Percentiles rank a stretch among this genome's conserved stretches.
Evolutionary conservation across 2,797 vertebrate species (phyloP).

Genomic region (Rhinatrema bivittatum): DNA sequence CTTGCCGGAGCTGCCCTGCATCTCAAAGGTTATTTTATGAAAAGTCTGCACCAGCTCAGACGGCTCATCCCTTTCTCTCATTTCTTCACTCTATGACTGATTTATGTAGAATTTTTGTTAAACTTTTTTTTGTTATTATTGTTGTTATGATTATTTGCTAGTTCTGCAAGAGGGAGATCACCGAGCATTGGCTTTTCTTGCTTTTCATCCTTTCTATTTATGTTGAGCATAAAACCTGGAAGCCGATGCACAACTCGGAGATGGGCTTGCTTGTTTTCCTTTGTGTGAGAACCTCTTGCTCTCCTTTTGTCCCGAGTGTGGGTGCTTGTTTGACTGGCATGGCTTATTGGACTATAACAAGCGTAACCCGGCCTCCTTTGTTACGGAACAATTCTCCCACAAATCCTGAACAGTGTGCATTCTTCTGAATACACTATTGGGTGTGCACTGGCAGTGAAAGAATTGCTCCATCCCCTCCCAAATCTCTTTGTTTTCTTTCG

Average conservation of each 20-base stretch:
- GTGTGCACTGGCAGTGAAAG: constrained; percentile 91
- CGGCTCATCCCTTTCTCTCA: constrained; percentile 1
- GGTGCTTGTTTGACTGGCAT: constrained; percentile 98
- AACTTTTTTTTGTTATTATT: neutral
- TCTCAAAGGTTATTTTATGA: constrained; percentile 5
- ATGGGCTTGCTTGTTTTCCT: constrained; percentile 99
- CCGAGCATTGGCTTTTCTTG: constrained; percentile 75
- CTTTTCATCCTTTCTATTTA: constrained; percentile 77
- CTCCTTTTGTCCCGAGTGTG: constrained; percentile 83
- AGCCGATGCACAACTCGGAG: constrained; percentile 96
- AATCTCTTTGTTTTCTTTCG: constrained; percentile 71
- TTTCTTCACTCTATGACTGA: neutral
- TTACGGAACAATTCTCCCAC: constrained; percentile 93
- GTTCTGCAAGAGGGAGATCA: constrained; percentile 27
- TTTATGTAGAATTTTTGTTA: constrained; percentile 9
- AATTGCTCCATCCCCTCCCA: constrained; percentile 82
- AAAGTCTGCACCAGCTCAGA: constrained; percentile 7
- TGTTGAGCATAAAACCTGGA: constrained; percentile 83
- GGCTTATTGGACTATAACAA: constrained; percentile 99
- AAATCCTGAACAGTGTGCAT: constrained; percentile 92
- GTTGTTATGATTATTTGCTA: too few species aligned
- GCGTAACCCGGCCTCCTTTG: constrained; percentile 96
- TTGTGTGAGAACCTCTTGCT: constrained; percentile 97
- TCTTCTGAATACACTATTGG: constrained; percentile 92
- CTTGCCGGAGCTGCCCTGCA: constrained; percentile 8